Conservation (phyloP, 1,140 invertebrate species). For the Metaphire vulgaris region DNA sequence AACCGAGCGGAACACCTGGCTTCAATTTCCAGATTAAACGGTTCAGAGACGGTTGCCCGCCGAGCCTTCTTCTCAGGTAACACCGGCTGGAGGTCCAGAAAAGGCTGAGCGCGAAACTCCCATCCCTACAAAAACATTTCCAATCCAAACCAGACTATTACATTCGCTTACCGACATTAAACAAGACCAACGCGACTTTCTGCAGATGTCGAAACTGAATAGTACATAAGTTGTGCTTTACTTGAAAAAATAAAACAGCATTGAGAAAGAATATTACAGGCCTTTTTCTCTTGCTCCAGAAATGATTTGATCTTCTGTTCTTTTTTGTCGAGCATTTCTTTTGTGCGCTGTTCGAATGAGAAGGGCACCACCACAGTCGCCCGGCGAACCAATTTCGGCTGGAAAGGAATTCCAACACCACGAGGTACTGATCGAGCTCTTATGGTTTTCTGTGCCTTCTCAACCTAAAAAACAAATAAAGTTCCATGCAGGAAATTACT, state of each 20-base stretch:
- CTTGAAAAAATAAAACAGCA: no score
- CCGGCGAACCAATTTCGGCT: slow-evolving; percentile 41
- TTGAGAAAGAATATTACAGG: no score
- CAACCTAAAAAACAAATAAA: no score
- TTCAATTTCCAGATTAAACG: slow-evolving; percentile 51
- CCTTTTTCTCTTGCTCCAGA: slow-evolving; percentile 48
- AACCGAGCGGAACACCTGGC: slow-evolving; percentile 41
- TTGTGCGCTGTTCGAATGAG: slow-evolving; percentile 57
- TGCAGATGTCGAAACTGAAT: no score
- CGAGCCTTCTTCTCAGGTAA: slow-evolving; percentile 45
- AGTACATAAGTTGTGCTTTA: no score
- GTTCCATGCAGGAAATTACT: no score
- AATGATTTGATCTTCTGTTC: slow-evolving; percentile 54
- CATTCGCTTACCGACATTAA: no score
- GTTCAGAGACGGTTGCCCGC: slow-evolving; percentile 43
- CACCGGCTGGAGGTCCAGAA: slow-evolving; percentile 36
- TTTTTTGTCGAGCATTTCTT: slow-evolving; percentile 50
- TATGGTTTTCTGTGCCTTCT: slow-evolving; percentile 30
- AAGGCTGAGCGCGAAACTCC: slow-evolving; percentile 45
- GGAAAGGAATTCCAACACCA: slow-evolving; percentile 43
- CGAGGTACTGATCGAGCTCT: slow-evolving; percentile 39
- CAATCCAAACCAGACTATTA: no score
- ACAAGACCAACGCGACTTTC: no score
- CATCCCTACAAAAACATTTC: slow-evolving; percentile 36
- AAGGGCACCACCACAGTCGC: slow-evolving; percentile 50